phyloP scores from a whole-genome alignment of 1,140 invertebrate genomes.

The Drosophila bifasciata region DNA sequence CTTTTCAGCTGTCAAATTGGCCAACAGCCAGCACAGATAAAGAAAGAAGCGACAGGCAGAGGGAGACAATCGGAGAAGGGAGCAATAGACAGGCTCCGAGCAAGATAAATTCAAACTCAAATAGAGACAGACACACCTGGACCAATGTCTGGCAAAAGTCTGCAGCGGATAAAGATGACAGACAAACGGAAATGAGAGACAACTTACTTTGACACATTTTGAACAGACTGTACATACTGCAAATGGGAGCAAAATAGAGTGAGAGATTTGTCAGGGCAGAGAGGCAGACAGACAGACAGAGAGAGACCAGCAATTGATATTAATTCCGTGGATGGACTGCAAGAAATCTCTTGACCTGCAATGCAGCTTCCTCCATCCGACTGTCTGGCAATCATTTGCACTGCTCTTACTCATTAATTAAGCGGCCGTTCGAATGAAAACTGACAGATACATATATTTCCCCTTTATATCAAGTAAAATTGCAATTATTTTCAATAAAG shows the following conservation, averaged over 20 bases:
- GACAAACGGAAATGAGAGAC: conserved; percentile 29
- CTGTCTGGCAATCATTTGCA: conserved; percentile 31
- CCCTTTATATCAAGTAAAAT: conserved; percentile 11
- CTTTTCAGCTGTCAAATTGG: conserved; percentile 49
- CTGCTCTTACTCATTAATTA: conserved; percentile 48
- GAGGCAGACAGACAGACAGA: neutral
- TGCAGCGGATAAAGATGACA: conserved; percentile 36
- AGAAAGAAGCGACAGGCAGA: conserved; percentile 12
- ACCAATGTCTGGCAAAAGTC: conserved; percentile 36
- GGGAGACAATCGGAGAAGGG: neutral
- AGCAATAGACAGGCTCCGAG: neutral
- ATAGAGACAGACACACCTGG: conserved; percentile 46
- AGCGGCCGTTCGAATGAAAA: conserved; percentile 41
- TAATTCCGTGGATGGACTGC: conserved; percentile 30
- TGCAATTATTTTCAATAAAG: conserved; percentile 31
- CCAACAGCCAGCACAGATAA: conserved; percentile 40
- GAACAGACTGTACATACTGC: conserved; percentile 35
- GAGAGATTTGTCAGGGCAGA: conserved; percentile 4
- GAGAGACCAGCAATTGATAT: conserved; percentile 42
- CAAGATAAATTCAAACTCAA: conserved; percentile 31
- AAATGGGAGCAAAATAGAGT: neutral
- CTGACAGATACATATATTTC: conserved; percentile 33
- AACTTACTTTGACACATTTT: conserved; percentile 39
- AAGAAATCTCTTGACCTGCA: conserved; percentile 58
- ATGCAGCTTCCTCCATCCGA: conserved; percentile 23